Base-by-base conservation (phyloP, 2,888 invertebrate genomes). In the Phaedon cochleariae region DNA sequence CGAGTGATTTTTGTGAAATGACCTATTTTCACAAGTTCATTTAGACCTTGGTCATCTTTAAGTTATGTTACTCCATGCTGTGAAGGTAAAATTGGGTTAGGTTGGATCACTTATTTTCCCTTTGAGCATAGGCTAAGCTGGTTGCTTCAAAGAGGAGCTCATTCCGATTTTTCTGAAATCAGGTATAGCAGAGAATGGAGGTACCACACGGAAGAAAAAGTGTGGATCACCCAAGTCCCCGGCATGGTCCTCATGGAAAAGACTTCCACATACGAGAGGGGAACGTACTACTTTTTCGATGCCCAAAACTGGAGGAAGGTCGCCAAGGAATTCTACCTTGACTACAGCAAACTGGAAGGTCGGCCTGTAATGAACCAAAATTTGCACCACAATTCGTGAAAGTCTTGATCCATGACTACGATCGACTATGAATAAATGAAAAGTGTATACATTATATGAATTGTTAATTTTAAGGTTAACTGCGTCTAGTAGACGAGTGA, bases 231-330 rank as follows among this genome's bases (percentile, higher is more conserved):
- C 79, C 93, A 97, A 85, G 96, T 96, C 80, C 97, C 97, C 74
- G 97, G 97, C 77, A 92, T 96, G 88, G 92, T 94, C 76, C 92
- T 96, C 81, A 90, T 94, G 77, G 96, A 98, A 85, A 98, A 98
- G 86, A 97, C 96, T 74, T 90, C 92, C 79, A 94, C 95, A 76
- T 98, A 96, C 86, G 98, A 99, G 87, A 90, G 97, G 82, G 98
- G 98, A 86, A 98, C 97, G 80, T 99, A 99, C 87, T 98, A 96
- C 87, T 97, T 97, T 87, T 99, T 99, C 85, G 99, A 99, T 87
- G 96, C 96, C 82, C 94, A 96, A 86, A 97, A 94, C 86, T 99
- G 99, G 98, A 90, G 98, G 84, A 98, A 98, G 89, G 74, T 74
- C 83, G 92, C 97, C 82, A 98, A 98, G 86, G 98, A 98, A 86